A percentile compares a stretch with the other conserved stretches of the same genome.
Evolutionary conservation across 2,888 invertebrate genomes (phyloP).

Genomic region (Cerastis leucographa): DNA sequence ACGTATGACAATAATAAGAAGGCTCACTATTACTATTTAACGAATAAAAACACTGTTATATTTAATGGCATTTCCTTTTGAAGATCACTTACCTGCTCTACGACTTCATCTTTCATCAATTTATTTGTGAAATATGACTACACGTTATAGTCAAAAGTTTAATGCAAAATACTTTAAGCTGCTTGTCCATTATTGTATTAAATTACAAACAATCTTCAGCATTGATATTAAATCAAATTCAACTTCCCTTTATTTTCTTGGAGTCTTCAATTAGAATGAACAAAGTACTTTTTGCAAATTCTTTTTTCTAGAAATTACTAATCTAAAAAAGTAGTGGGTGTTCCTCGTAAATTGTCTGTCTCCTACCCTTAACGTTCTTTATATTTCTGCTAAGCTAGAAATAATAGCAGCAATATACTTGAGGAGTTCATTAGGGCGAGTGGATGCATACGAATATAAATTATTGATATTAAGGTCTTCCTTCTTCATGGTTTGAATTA

Average conservation of each 20-base stretch:
- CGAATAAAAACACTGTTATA: neutral
- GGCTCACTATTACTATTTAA: neutral
- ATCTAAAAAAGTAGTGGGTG: slow-evolving; percentile 20
- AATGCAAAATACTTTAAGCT: neutral
- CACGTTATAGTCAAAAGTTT: neutral
- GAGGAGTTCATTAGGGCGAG: neutral
- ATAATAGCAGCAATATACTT: slow-evolving; percentile 1
- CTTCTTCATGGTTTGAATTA: neutral
- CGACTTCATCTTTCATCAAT: neutral
- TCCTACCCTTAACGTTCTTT: neutral
- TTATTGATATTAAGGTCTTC: neutral
- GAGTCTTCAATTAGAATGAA: neutral
- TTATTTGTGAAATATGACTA: neutral
- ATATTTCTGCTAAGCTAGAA: neutral
- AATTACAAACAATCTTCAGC: neutral
- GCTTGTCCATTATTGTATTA: neutral
- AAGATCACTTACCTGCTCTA: neutral
- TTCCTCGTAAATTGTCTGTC: slow-evolving; percentile 10
- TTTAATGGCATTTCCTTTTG: neutral
- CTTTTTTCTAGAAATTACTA: slow-evolving; percentile 4
- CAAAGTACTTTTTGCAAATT: neutral
- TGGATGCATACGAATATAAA: neutral
- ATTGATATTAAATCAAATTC: neutral
- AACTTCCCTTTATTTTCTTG: neutral
- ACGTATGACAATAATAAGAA: neutral